Evolutionary conservation across 2,797 vertebrate species (phyloP).

Genomic region (Enteromius mattozi): DNA sequence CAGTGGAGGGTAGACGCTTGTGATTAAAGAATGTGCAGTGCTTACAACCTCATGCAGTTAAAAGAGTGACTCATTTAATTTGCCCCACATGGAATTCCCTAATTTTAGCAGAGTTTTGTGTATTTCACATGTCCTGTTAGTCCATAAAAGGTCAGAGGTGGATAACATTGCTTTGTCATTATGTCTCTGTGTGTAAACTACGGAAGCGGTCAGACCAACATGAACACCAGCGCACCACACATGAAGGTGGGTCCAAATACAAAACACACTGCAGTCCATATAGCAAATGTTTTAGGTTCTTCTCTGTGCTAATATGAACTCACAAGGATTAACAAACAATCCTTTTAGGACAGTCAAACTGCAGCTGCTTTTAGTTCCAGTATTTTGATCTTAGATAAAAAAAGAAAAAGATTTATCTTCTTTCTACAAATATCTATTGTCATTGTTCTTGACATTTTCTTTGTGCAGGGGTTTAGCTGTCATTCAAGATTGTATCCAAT

Average conservation of each 20-base stretch:
- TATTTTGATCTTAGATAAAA: constrained; percentile 15
- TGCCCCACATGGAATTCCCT: not conserved
- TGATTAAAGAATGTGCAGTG: not conserved
- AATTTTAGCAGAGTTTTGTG: constrained; percentile 10
- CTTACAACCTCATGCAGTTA: not conserved
- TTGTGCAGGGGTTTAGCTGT: constrained; percentile 2
- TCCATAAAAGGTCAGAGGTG: constrained; percentile 4
- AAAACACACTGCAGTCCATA: not conserved
- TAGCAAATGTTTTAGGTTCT: not conserved
- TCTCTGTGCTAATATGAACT: not conserved
- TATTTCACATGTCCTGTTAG: constrained; percentile 9
- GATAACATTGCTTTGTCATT: constrained; percentile 58
- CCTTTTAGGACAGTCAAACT: not conserved
- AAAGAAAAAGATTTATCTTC: not conserved
- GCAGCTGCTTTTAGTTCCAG: constrained; percentile 10
- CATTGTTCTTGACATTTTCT: constrained; percentile 1
- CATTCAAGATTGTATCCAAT: not conserved
- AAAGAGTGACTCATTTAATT: constrained; percentile 31
- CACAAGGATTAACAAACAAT: not conserved
- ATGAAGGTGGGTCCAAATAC: constrained; percentile 27
- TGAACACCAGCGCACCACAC: constrained; percentile 4
- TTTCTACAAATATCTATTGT: not conserved
- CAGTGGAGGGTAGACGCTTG: not conserved
- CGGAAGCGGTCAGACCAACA: constrained; percentile 27
- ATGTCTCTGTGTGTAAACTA: constrained; percentile 59